Evolutionary conservation across 2,797 vertebrate genomes (phyloP), one percentile per base, ranked within the genome.

Genomic region (Rhinatrema bivittatum): DNA sequence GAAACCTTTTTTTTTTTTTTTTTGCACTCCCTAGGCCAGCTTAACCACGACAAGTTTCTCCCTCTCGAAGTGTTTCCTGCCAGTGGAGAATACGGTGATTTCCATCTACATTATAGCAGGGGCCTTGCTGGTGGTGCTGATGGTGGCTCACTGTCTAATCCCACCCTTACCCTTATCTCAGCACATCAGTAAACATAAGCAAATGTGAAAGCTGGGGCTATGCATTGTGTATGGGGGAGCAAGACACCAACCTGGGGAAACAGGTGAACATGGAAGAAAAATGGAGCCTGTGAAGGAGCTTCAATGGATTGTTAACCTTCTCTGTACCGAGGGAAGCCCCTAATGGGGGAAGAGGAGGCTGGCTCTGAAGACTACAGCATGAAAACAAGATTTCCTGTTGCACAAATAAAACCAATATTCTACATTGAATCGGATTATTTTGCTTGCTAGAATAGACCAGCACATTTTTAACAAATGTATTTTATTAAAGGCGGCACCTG

Each of bases 51-150:
- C 61, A 33, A 76, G 86, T 15, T 86, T 87, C 39, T 54, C 76
- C 18, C 83, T 96, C 39, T 85, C 79, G 39, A 98, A 98, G 75
- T 98, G 95, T 68, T 89, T 88, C 79, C 84, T 98, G 48, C 94
- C 94, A 0, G 66, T 71, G 15, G 94, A 98, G 82, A 85, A 87
- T 76, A 90, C 72, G 2, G 84, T 97, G 47, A 80, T 93, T 57
- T 39, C 72, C 19, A 64, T 78, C 0, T 98, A 98, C 79, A 83
- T 84, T 10, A 59, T 42, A 17, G 66, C 68, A 28, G 65, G 57
- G 3, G 59, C 38, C 17, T 40, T 73, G 49, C 57, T 87, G 7
- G n/a, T 39, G 12, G 16, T 75, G 56, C 67, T 91, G 30, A 14
- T 76, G 32, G 65, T 93, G 42, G 73, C 51, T 43, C 71, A 84